Evolutionary conservation across 2,113 vertebrate genomes (phyloP).

Genomic region (Pedetes capensis): DNA sequence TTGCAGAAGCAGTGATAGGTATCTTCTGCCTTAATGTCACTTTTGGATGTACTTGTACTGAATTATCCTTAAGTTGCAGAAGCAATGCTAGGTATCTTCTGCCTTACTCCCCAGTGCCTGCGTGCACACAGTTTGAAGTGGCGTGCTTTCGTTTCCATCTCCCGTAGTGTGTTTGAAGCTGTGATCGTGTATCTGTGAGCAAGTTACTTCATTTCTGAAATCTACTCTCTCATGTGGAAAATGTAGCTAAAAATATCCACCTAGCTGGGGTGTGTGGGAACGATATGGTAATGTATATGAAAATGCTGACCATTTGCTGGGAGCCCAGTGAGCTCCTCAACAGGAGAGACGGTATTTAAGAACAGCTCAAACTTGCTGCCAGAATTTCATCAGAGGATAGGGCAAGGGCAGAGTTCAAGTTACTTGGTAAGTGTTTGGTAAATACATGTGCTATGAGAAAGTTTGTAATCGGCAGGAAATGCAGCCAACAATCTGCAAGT

Average conservation of each 20-base stretch:
- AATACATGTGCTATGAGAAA: background rate
- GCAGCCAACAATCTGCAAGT: background rate
- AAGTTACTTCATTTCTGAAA: background rate
- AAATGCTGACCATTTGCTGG: background rate
- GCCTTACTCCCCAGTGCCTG: background rate
- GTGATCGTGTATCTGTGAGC: background rate
- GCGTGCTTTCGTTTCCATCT: background rate
- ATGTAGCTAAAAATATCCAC: background rate
- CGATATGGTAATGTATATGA: background rate
- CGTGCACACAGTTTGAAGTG: background rate
- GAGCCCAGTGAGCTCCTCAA: background rate
- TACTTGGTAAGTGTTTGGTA: background rate
- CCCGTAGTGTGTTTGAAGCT: background rate
- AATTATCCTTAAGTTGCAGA: background rate
- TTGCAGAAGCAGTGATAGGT: background rate
- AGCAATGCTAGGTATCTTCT: background rate
- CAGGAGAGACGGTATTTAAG: background rate
- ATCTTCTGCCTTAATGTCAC: background rate
- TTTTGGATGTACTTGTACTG: no score
- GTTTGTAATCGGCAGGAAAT: background rate
- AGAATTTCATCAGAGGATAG: background rate
- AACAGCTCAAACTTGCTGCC: background rate
- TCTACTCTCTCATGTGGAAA: background rate
- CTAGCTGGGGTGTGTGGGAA: background rate
- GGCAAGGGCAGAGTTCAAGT: background rate